Evolutionary conservation across 2,797 vertebrate species (phyloP).

Genomic region (Propithecus deckenii): DNA sequence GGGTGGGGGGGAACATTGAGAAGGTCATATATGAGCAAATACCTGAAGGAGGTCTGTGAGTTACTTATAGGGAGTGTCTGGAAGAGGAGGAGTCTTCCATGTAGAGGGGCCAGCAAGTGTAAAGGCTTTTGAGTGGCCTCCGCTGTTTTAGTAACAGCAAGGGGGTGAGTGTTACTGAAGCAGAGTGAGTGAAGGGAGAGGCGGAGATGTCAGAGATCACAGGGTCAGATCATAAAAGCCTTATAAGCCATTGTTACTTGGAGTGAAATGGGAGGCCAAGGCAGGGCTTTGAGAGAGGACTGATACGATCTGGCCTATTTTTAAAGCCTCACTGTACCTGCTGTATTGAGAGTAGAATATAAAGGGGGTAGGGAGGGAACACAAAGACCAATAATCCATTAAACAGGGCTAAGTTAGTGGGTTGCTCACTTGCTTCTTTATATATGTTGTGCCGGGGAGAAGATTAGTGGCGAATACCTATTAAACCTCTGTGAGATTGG

Average conservation of each 20-base stretch:
- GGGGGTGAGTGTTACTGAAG: not conserved
- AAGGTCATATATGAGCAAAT: not conserved
- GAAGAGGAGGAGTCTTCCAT: not conserved
- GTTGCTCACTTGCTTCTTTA: not conserved
- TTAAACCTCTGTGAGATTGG: conserved; percentile 33
- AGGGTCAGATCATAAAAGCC: not conserved
- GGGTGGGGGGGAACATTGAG: not conserved
- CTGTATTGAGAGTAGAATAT: not conserved
- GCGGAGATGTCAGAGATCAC: not conserved
- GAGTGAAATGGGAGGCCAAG: not conserved
- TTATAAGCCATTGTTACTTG: not conserved
- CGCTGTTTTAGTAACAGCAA: conserved; percentile 10
- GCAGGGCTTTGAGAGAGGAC: conserved; percentile 3
- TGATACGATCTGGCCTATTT: not conserved
- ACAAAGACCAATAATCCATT: not conserved
- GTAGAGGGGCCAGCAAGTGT: not conserved
- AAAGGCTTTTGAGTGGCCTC: not conserved
- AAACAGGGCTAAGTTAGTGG: not conserved
- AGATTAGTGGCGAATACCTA: conserved; percentile 13
- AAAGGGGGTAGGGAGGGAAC: not conserved
- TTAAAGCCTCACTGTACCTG: conserved; percentile 11
- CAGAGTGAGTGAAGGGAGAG: not conserved
- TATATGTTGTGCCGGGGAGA: not conserved
- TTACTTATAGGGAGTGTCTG: not conserved
- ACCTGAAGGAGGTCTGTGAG: not conserved